Percentiles rank a stretch among this genome's conserved stretches.
Conservation (phyloP, 2,888 invertebrate species). For the Agriotes lineatus region DNA sequence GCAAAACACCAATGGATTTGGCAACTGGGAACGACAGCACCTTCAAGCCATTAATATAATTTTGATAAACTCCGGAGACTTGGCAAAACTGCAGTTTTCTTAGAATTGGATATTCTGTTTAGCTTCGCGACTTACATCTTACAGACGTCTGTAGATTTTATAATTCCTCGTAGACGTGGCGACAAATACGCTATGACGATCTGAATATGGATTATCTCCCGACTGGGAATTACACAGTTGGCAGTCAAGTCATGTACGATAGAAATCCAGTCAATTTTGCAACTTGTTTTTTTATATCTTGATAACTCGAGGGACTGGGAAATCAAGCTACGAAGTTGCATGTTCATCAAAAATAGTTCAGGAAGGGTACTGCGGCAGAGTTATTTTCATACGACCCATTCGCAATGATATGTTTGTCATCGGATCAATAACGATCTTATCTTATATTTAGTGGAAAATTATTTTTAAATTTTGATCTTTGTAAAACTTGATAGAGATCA, state of each 20-base stretch:
- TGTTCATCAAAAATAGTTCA: not conserved
- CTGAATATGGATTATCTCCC: no score
- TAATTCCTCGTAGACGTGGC: no score
- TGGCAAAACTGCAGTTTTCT: not conserved
- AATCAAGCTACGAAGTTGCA: not conserved
- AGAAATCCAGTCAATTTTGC: no score
- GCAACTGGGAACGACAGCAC: not conserved
- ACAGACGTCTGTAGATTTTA: no score
- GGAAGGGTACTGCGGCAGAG: not conserved
- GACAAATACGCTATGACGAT: no score
- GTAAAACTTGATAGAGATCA: no score
- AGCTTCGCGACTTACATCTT: not conserved
- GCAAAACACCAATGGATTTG: slow-evolving; percentile 8
- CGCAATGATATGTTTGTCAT: not conserved
- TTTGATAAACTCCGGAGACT: not conserved
- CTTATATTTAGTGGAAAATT: no score
- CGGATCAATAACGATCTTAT: no score
- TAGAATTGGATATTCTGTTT: not conserved
- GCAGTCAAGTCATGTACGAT: no score
- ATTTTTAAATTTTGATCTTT: no score
- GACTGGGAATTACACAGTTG: no score
- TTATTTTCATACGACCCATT: not conserved
- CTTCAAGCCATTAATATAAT: not conserved
- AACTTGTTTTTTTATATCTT: no score
- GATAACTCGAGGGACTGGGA: not conserved